These are phyloP conservation scores for Syritta pipiens DNA, from an alignment of 2,888 invertebrate genomes.

Conservation along the genomic window DNA sequence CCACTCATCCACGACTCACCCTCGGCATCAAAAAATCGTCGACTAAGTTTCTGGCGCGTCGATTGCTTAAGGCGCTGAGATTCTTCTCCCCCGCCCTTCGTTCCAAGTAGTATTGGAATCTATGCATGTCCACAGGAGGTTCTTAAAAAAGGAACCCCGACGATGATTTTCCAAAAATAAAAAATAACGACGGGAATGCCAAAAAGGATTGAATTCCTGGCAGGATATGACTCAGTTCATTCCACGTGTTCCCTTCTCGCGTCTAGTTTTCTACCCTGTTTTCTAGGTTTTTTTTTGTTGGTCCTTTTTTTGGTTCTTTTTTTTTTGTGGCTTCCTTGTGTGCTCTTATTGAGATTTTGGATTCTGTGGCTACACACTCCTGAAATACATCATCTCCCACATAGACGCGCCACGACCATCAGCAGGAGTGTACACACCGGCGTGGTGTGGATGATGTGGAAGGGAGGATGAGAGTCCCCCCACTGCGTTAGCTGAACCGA, in stretches of 20 bases:
- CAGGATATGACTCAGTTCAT: slow-evolving; percentile 50
- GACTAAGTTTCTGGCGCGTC: background rate
- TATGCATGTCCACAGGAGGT: slow-evolving; percentile 37
- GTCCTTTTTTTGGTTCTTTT: too few relatives aligned
- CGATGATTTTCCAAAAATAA: background rate
- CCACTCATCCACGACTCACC: too few relatives aligned
- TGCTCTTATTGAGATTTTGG: slow-evolving; percentile 13
- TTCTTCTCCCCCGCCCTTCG: too few relatives aligned
- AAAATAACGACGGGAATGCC: slow-evolving; percentile 23
- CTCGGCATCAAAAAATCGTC: slow-evolving; percentile 1
- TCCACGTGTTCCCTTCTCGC: slow-evolving; percentile 17
- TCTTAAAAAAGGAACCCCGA: slow-evolving; percentile 7
- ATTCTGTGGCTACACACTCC: background rate
- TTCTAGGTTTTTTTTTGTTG: too few relatives aligned
- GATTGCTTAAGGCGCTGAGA: slow-evolving; percentile 14
- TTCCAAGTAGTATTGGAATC: slow-evolving; percentile 32
- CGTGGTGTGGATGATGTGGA: too few relatives aligned
- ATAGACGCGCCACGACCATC: slow-evolving; percentile 1
- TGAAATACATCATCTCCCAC: slow-evolving; percentile 13
- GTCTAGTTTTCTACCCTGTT: too few relatives aligned
- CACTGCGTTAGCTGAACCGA: slow-evolving; percentile 52
- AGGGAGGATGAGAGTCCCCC: background rate
- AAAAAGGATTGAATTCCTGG: slow-evolving; percentile 56
- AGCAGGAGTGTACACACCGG: slow-evolving; percentile 48
- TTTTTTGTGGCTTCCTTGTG: background rate